Percentiles rank a stretch among this genome's conserved stretches.
Conservation (phyloP, 1,140 invertebrate species). For the Eueides isabella region DNA sequence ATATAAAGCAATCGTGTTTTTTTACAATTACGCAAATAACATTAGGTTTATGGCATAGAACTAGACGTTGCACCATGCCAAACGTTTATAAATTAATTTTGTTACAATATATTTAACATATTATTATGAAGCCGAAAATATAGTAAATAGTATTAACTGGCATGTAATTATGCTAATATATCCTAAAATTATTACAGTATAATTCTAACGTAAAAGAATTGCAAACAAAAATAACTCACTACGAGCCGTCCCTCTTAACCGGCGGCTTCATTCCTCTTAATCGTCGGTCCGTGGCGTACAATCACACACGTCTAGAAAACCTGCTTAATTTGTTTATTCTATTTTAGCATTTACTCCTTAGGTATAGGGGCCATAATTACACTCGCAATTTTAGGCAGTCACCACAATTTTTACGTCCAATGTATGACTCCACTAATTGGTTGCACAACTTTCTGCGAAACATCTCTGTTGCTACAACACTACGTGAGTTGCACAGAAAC, state of each 20-base stretch:
- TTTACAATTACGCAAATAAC: too few species aligned
- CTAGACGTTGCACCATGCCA: too few species aligned
- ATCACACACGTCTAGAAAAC: conserved; percentile 28
- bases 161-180: neutral
- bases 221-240: conserved; percentile 52
- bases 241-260: conserved; percentile 44
- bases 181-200: conserved; percentile 34
- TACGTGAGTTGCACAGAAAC: conserved; percentile 54
- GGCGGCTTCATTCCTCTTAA: conserved; percentile 63
- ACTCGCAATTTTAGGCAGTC: conserved; percentile 22
- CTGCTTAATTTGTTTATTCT: conserved; percentile 34
- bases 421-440: conserved; percentile 62
- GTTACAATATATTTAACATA: too few species aligned
- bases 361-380: conserved; percentile 46
- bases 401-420: conserved; percentile 42
- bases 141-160: neutral
- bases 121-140: too few species aligned
- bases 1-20: too few species aligned
- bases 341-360: conserved; percentile 41
- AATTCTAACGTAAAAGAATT: conserved; percentile 46
- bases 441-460: conserved; percentile 70
- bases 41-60: too few species aligned
- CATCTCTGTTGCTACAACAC: conserved; percentile 58
- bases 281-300: conserved; percentile 63
- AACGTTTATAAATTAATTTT: too few species aligned